Evolutionary conservation across 2,888 invertebrate genomes (phyloP).

Genomic region (Thecophora atra): DNA sequence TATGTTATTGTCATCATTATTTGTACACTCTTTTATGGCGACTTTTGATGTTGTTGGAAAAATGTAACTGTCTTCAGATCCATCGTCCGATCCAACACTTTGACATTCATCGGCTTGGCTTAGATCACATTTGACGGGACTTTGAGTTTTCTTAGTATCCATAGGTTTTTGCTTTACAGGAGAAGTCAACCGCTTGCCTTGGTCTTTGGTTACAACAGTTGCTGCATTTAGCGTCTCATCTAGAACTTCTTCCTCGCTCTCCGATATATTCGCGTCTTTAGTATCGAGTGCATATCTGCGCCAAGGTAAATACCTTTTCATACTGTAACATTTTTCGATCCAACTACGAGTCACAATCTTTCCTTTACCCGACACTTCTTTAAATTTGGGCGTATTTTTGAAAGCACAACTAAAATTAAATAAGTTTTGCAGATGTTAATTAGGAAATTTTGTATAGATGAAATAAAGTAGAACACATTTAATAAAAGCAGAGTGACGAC

Average conservation of each 20-base stretch:
- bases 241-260: slow-evolving; percentile 63
- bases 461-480: neutral
- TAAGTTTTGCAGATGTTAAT: neutral
- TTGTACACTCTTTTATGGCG: neutral
- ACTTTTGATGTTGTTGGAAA: neutral
- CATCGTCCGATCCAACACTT: neutral
- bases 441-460: no score
- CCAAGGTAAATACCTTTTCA: slow-evolving; percentile 68
- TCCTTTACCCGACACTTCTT: slow-evolving; percentile 73
- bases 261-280: slow-evolving; percentile 50
- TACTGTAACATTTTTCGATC: slow-evolving; percentile 74
- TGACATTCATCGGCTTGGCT: slow-evolving; percentile 12
- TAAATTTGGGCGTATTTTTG: slow-evolving; percentile 86
- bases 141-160: neutral
- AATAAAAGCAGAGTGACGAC: neutral
- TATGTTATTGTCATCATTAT: slow-evolving; percentile 43
- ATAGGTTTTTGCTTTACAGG: neutral
- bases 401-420: slow-evolving; percentile 80
- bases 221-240: slow-evolving; percentile 51
- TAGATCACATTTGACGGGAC: neutral
- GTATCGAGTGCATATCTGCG: slow-evolving; percentile 61
- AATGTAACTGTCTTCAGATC: neutral
- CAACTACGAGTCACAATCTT: slow-evolving; percentile 77
- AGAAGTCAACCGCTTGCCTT: neutral
- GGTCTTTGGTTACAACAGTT: neutral